Conservation (phyloP, 2,797 vertebrate species). For the Sebastes umbrosus region DNA sequence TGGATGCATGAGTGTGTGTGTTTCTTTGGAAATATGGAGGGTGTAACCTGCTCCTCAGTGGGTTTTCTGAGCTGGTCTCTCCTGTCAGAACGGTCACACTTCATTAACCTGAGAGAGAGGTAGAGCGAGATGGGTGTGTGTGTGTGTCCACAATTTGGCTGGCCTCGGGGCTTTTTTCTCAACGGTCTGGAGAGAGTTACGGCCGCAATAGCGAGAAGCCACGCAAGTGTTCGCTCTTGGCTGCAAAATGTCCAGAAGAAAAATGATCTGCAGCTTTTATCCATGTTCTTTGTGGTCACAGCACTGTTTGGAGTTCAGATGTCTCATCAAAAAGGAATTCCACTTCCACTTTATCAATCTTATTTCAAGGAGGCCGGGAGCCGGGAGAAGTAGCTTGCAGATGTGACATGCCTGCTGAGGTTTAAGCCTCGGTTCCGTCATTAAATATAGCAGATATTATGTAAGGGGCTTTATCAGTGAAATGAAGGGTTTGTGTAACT, state of each 20-base stretch:
- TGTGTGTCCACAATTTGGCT: conserved; percentile 31
- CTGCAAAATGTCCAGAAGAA: conserved; percentile 66
- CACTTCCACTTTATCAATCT: conserved; percentile 67
- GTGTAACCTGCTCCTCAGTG: conserved; percentile 33
- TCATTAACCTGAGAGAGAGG: conserved; percentile 55
- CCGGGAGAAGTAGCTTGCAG: conserved; percentile 53
- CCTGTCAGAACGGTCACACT: conserved; percentile 57
- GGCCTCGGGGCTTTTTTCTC: conserved; percentile 29
- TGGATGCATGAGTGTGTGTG: conserved; percentile 1
- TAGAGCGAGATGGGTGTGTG: background rate
- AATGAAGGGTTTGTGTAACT: conserved; percentile 41
- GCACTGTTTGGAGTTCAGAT: conserved; percentile 66
- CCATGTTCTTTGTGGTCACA: conserved; percentile 70
- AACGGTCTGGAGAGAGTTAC: conserved; percentile 68
- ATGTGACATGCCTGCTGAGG: conserved; percentile 48
- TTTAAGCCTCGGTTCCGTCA: conserved; percentile 8
- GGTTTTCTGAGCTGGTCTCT: conserved; percentile 35
- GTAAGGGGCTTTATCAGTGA: conserved; percentile 16
- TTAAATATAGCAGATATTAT: conserved; percentile 35
- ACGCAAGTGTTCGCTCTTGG: conserved; percentile 55
- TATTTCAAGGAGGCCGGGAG: conserved; percentile 31
- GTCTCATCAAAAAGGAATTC: conserved; percentile 76
- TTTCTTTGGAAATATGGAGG: conserved; percentile 25
- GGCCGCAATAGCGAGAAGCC: conserved; percentile 68
- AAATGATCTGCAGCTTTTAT: conserved; percentile 72